Evolutionary conservation across 2,888 invertebrate species (phyloP), one percentile per base, ranked within the genome.

Genomic region (Cactoblastis cactorum): DNA sequence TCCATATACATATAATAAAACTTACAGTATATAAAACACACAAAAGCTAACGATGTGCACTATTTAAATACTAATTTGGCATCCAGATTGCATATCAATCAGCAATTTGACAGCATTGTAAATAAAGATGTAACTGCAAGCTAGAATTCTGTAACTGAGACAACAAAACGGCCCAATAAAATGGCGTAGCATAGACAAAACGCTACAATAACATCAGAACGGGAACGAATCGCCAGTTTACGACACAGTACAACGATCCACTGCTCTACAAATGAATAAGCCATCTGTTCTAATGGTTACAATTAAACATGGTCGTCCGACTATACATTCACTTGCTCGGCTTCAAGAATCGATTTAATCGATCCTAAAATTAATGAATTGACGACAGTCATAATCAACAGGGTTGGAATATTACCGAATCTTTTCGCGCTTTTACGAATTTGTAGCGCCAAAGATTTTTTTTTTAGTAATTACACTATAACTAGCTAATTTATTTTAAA

Each of bases 241-340:
- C 88, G 88, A 89, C 86, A 80, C 77, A 83, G 79, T 82, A 76
- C 85, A 81, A 82, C 85, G 85, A 82, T 80, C 87, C 84, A 85
- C 70, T 88, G 87, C 83, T 88, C 87, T 88, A 89, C 88, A 88
- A 88, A 88, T 89, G 89, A 88, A 88, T 88, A 89, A 88, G 89
- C 88, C 87, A 89, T 89, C 88, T 87, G 87, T 80, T 83, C 86
- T 87, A 88, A 89, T 89, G 80, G 89, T 75, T 70, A 79, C 88
- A 88, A 88, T 89, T 88, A 89, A 89, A 87, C 87, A 86, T 82
- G 83, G 77, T 79, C 77, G 80, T 77, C 74, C 72, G 72, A 72
- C 61, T 62, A 55, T 64, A 58, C 68, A 66, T 68, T 67, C 69
- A 72, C 77, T 82, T 75, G 74, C 75, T 80, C 65, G 74, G 74